phyloP scores from a whole-genome alignment of 2,888 invertebrate genomes.

The Leistus spinibarbis region DNA sequence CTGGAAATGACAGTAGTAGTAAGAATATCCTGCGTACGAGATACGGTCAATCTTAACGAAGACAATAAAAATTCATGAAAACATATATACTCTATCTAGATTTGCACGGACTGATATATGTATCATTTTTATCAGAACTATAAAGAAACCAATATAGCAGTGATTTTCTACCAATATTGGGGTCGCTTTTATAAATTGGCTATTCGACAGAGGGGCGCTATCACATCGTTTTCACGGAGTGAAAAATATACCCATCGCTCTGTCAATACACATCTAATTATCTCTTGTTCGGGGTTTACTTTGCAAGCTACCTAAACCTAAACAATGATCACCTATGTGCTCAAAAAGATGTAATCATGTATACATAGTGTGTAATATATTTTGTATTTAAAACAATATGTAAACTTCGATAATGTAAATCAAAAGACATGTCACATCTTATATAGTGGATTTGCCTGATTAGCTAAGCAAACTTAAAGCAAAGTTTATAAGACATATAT shows the following conservation, averaged over 20 bases:
- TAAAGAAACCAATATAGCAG: slow-evolving; percentile 40
- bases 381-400: no score
- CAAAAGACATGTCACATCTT: no score
- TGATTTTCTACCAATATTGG: slow-evolving; percentile 15
- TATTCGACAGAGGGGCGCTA: neutral
- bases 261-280: no score
- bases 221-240: no score
- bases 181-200: slow-evolving; percentile 3
- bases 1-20: slow-evolving; percentile 10
- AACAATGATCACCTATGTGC: neutral
- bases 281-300: no score
- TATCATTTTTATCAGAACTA: slow-evolving; percentile 39
- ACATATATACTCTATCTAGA: slow-evolving; percentile 16
- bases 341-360: neutral
- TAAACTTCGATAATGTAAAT: no score
- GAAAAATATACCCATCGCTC: no score
- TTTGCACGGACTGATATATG: slow-evolving; percentile 18
- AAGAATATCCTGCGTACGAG: neutral
- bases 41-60: neutral
- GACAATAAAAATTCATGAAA: slow-evolving; percentile 36
- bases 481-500: no score
- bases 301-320: neutral
- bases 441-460: no score
- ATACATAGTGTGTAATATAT: no score
- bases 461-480: no score